Evolutionary conservation across 1,140 invertebrate species (phyloP), one percentile per base, ranked within the genome.

Genomic region (Druon quercuslanigerum): DNA sequence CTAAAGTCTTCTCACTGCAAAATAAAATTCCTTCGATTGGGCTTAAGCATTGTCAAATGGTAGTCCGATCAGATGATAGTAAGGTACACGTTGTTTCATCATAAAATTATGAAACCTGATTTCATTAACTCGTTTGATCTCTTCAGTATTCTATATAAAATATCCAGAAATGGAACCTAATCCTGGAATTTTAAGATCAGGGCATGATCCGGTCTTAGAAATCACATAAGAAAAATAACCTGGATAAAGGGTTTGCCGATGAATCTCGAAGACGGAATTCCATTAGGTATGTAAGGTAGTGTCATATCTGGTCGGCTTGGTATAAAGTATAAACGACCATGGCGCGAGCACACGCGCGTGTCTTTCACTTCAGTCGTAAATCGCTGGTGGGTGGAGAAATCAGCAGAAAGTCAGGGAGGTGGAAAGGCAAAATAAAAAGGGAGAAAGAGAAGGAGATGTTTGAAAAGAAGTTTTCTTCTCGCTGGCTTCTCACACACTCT

Each of bases 281-380:
- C 52, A 54, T 54, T 54, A 54, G 8, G 16, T n/a, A 54, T 54
- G 52, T 54, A 54, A 54, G 19, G n/a, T 19, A 54, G 52, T 46
- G 40, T 54, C 52, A 54, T 54, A 54, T 54, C 52, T 54, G 52
- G 51, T 52, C 51, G 51, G 52, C 52, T 54, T 54, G 52, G 13
- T 17, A 9, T 46, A 9, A 46, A 46, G 40, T 54, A 17, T 52
- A 19, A 54, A 0, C 17, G 16, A 54, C 14, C 13, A n/a, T 54
- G 52, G 17, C 52, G 52, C 52, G 17, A 54, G 17, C 52, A 19
- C 52, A 54, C 52, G 52, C n/a, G 52, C n/a, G n/a, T 54, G 52
- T 54, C 52, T 54, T 54, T 54, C 17, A 54, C 52, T 54, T 17
- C 17, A 54, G n/a, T 54, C 52, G 52, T 54, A 54, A 54, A 54